Base-by-base conservation (phyloP, 2,797 vertebrate species). In the Acanthurus tractus region DNA sequence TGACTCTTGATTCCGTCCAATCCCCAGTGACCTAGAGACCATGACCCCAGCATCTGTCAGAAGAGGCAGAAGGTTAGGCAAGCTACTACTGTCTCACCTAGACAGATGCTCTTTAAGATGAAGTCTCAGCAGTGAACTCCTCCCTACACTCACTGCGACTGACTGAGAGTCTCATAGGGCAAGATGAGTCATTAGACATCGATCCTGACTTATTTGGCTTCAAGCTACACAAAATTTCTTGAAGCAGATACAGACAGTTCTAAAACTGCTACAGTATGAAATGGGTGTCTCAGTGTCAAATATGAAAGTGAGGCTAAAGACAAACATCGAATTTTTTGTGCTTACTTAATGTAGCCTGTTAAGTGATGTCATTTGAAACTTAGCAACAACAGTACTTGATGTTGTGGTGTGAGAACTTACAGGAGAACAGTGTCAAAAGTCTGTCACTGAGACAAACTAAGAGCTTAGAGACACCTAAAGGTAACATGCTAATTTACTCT, bases 41-140 rank as follows among this genome's bases (percentile, higher is more conserved):
- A 42, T 14, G 77, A 89, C 88, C 89, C 42, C 71, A 22, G 79
- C 92, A 90, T 92, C 92, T 91, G 91, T 54, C 84, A 81, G 72
- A 70, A 62, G 55, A 20, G 42, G 71, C 78, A 84, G 80, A 81
- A 79, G 63, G 65, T 71, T 78, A 67, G 56, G 67, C 52, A 44
- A 76, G 76, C 76, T 36, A 45, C 1, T 23, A 65, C 72, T 53
- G 63, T 66, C 82, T 84, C 85, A 86, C 88, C 85, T 86, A 88
- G 70, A 89, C 88, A 91, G 89, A 92, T 93, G 89, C 86, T 86
- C 61, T 66, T 56, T 45, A 70, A 79, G 84, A 83, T 75, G 59
- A 70, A 70, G 74, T 71, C 78, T 85, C 68, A 20, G 48, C 46
- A 45, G 62, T 57, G 70, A 81, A 66, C 56, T 63, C 53, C 23